Percentiles rank a stretch among this genome's conserved stretches.
These are phyloP conservation scores for human DNA, from an alignment of 2,113 vertebrate species.

Conservation along the genomic window DNA sequence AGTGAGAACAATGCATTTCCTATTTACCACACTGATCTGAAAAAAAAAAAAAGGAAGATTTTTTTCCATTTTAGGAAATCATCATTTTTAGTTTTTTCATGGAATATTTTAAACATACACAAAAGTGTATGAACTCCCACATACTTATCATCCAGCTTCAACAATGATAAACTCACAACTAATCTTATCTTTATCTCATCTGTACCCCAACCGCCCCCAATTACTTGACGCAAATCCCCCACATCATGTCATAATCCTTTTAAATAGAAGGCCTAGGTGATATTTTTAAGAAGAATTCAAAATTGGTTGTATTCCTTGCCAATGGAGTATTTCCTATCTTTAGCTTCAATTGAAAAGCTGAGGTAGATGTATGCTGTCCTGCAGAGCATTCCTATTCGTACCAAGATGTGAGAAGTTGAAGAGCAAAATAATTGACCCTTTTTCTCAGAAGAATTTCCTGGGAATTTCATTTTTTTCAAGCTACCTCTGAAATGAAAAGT, in stretches of 20 bases:
- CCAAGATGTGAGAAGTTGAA: conserved; percentile 19
- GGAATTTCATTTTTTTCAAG: conserved; percentile 13
- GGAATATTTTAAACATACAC: conserved; percentile 17
- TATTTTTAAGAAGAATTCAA: conserved; percentile 24
- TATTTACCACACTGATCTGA: not conserved
- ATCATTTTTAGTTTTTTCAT: not conserved
- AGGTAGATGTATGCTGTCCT: not conserved
- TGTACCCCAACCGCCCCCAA: not conserved
- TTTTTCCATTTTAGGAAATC: not conserved
- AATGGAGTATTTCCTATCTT: conserved; percentile 27
- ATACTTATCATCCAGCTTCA: not conserved
- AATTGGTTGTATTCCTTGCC: not conserved
- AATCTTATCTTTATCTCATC: not conserved
- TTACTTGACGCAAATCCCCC: not conserved
- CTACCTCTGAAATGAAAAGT: conserved; percentile 11
- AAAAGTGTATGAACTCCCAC: not conserved
- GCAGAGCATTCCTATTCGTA: not conserved
- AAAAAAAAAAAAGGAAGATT: not conserved
- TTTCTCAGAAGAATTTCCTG: conserved; percentile 53
- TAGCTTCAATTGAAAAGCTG: conserved; percentile 25
- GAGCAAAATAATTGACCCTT: conserved; percentile 35
- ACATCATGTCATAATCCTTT: not conserved
- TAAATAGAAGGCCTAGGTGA: not conserved
- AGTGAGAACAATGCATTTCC: not conserved
- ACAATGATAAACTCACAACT: not conserved